Conservation (phyloP, 2,888 invertebrate genomes). For the Agrotis segetum region DNA sequence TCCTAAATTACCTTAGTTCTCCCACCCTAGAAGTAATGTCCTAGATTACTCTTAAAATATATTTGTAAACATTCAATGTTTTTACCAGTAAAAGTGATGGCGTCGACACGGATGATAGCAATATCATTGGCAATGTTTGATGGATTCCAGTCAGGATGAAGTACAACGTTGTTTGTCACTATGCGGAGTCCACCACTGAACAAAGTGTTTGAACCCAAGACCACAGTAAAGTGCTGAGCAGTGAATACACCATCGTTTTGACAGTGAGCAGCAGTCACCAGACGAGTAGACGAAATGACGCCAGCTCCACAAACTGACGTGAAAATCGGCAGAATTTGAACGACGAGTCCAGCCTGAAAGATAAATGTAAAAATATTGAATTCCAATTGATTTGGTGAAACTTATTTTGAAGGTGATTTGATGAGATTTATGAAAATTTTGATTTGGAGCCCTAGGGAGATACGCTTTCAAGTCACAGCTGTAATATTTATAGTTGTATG, state of each 20-base stretch:
- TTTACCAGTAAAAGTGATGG: conserved; percentile 32
- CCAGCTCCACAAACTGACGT: conserved; percentile 51
- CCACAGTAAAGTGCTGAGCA: conserved; percentile 65
- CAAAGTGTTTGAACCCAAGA: conserved; percentile 67
- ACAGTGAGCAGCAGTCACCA: conserved; percentile 73
- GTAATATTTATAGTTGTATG: too few relatives aligned
- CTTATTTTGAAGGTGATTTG: too few relatives aligned
- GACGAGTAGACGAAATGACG: conserved; percentile 62
- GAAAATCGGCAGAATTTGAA: conserved; percentile 35
- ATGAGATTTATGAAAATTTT: too few relatives aligned
- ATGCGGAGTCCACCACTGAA: conserved; percentile 51
- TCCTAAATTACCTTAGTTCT: too few relatives aligned
- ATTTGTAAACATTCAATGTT: neutral
- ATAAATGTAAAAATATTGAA: too few relatives aligned
- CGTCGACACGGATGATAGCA: conserved; percentile 35
- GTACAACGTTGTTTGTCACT: conserved; percentile 28
- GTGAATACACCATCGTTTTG: conserved; percentile 60
- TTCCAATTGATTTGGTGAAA: too few relatives aligned
- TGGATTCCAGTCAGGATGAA: conserved; percentile 46
- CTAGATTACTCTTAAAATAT: too few relatives aligned
- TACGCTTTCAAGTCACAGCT: too few relatives aligned
- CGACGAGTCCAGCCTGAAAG: conserved; percentile 50
- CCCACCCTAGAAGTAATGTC: too few relatives aligned
- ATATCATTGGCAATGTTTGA: conserved; percentile 36
- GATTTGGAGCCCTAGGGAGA: too few relatives aligned